Conservation (phyloP, 2,888 invertebrate genomes). For the Desoria tigrina region DNA sequence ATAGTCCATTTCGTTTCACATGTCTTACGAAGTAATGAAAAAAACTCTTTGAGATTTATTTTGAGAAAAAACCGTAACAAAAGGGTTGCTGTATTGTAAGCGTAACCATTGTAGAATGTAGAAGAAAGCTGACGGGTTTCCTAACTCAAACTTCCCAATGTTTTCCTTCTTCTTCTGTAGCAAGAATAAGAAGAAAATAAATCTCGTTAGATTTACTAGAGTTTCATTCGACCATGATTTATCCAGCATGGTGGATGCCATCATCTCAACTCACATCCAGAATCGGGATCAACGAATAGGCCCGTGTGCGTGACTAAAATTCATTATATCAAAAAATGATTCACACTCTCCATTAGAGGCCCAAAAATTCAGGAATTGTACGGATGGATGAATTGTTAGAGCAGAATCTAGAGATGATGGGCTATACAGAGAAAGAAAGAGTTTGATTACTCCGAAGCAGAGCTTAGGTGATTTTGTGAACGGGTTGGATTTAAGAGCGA, state of each 20-base stretch:
- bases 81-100: no score
- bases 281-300: slow-evolving; percentile 46
- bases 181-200: no score
- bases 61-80: not conserved
- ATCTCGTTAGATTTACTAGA: not conserved
- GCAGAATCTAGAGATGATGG: no score
- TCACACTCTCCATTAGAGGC: slow-evolving; percentile 50
- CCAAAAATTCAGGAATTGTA: not conserved
- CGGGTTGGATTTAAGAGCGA: no score
- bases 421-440: not conserved
- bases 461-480: no score
- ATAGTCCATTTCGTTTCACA: slow-evolving; percentile 4
- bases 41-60: not conserved
- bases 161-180: no score
- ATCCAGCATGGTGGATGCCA: slow-evolving; percentile 44
- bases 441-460: slow-evolving; percentile 5
- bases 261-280: slow-evolving; percentile 49
- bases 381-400: slow-evolving; percentile 8
- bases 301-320: slow-evolving; percentile 52
- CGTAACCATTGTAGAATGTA: no score
- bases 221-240: slow-evolving; percentile 33
- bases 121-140: no score
- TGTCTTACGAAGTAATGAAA: slow-evolving; percentile 3
- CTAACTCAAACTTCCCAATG: no score
- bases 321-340: slow-evolving; percentile 51